phyloP scores from a whole-genome alignment of 2,888 invertebrate genomes.

The Melitaea athalia region DNA sequence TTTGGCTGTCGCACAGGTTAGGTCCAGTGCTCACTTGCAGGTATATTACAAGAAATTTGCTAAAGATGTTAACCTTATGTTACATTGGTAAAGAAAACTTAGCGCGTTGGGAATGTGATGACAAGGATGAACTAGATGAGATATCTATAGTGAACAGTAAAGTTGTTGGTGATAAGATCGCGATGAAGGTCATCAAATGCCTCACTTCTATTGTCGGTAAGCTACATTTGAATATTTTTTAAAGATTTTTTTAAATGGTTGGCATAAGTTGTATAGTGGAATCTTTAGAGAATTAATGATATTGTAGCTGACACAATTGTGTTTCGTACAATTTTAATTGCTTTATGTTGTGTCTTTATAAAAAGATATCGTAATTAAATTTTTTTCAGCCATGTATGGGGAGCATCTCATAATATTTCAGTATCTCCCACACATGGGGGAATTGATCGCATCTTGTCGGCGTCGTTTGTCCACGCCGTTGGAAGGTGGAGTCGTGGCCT shows the following conservation, averaged over 20 bases:
- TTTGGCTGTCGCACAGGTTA: constrained; percentile 95
- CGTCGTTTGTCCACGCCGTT: constrained; percentile 90
- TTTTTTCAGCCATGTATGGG: constrained; percentile 88
- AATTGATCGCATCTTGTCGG: constrained; percentile 90
- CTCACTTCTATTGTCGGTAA: constrained; percentile 92
- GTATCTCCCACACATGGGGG: constrained; percentile 94
- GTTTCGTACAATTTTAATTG: not conserved
- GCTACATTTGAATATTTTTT: constrained; percentile 40
- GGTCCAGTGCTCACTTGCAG: constrained; percentile 97
- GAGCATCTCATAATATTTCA: constrained; percentile 94
- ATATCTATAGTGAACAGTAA: constrained; percentile 85
- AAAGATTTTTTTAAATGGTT: not conserved
- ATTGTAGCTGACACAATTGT: too few relatives aligned
- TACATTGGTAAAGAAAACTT: constrained; percentile 93
- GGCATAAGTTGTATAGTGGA: not conserved
- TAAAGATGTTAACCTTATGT: constrained; percentile 96
- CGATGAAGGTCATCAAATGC: constrained; percentile 94
- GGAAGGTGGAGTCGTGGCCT: constrained; percentile 94
- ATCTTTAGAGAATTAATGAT: not conserved
- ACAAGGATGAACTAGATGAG: constrained; percentile 78
- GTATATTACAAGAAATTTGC: constrained; percentile 93
- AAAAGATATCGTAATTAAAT: not conserved
- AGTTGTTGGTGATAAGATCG: constrained; percentile 90
- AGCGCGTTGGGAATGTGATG: constrained; percentile 70
- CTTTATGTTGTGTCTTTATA: not conserved